Evolutionary conservation across 2,113 vertebrate genomes (phyloP).

Genomic region (Phocoena sinus): DNA sequence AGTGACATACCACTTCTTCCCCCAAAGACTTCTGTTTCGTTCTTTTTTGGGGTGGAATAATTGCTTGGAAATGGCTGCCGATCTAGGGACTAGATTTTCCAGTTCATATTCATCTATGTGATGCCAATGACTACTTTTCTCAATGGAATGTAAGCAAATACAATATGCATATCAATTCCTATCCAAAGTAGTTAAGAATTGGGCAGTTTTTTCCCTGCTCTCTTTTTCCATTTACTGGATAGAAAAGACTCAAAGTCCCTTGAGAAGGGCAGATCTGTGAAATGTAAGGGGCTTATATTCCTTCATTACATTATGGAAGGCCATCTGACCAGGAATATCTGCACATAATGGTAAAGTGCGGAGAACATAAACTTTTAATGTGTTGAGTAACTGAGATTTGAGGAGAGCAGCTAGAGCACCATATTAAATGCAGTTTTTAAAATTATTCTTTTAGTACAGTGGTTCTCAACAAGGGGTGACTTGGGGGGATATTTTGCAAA

Average conservation of each 20-base stretch:
- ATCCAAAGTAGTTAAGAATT: neutral
- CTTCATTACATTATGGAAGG: neutral
- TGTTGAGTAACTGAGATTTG: neutral
- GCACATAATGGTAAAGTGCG: neutral
- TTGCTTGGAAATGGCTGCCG: neutral
- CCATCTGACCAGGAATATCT: neutral
- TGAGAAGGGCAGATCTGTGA: neutral
- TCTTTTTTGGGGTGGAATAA: neutral
- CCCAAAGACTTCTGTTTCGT: neutral
- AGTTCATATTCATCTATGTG: neutral
- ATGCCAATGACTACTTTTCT: neutral
- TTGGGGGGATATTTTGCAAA: neutral
- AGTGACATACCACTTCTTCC: neutral
- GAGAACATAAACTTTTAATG: neutral
- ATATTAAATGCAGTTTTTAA: neutral
- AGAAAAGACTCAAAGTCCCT: neutral
- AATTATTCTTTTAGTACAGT: neutral
- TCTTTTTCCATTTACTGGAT: neutral
- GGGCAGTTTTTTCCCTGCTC: neutral
- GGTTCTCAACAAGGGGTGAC: neutral
- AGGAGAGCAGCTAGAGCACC: neutral
- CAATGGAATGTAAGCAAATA: neutral
- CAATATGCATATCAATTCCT: neutral
- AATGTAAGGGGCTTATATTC: neutral
- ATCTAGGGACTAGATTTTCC: neutral